A percentile compares a stretch with the other conserved stretches of the same genome.
These are phyloP conservation scores for Acrobasis suavella DNA, from an alignment of 2,888 invertebrate genomes.

Conservation along the genomic window DNA sequence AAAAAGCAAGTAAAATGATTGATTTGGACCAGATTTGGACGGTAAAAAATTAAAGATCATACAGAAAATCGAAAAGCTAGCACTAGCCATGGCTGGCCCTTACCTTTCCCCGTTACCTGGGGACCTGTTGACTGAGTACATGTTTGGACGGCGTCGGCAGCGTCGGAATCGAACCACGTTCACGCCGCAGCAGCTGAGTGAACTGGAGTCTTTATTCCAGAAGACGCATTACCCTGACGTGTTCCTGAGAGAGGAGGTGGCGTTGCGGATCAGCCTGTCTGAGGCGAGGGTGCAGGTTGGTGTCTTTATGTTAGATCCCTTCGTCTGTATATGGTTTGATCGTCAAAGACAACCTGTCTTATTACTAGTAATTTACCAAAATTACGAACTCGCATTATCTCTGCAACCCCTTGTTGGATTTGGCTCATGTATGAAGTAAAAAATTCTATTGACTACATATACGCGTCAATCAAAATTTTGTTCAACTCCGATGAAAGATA, in stretches of 20 bases:
- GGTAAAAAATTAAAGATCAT: not conserved
- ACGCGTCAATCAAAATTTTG: too few species aligned
- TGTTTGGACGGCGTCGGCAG: conserved; percentile 94
- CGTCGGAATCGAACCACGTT: conserved; percentile 96
- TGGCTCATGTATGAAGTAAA: too few species aligned
- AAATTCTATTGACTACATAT: too few species aligned
- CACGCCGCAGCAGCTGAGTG: conserved; percentile 95
- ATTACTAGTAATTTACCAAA: too few species aligned
- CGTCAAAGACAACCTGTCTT: too few species aligned
- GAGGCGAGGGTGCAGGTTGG: conserved; percentile 95
- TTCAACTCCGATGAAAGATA: too few species aligned
- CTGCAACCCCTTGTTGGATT: too few species aligned
- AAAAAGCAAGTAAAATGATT: not conserved
- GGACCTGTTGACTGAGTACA: conserved; percentile 94
- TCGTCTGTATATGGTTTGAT: too few species aligned
- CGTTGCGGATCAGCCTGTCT: conserved; percentile 93
- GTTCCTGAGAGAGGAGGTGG: conserved; percentile 93
- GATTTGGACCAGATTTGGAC: not conserved
- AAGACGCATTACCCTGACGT: conserved; percentile 98
- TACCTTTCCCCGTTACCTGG: conserved; percentile 93
- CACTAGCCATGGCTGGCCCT: conserved; percentile 88
- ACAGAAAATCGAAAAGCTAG: not conserved
- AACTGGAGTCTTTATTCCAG: conserved; percentile 95
- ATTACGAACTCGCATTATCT: too few species aligned
- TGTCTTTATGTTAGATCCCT: conserved; percentile 16